Evolutionary conservation across 2,888 invertebrate species (phyloP).

Genomic region (Serripes groenlandicus): DNA sequence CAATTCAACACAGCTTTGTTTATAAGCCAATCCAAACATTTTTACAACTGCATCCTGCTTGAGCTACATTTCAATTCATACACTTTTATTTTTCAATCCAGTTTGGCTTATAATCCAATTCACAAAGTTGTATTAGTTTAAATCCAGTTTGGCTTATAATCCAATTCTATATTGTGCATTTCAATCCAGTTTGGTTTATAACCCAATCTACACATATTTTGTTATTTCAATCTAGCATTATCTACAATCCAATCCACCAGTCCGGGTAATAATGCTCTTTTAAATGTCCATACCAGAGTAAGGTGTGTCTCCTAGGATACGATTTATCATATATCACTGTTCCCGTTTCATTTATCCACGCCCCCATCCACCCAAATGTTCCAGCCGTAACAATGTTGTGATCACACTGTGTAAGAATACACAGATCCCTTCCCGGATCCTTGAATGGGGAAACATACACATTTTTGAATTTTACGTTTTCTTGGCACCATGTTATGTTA

Average conservation of each 20-base stretch:
- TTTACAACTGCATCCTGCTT: too few relatives aligned
- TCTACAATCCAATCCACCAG: conserved; percentile 68
- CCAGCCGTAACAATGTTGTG: conserved; percentile 87
- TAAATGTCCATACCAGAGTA: conserved; percentile 57
- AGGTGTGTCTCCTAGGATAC: conserved; percentile 62
- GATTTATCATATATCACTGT: conserved; percentile 70
- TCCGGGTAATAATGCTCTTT: conserved; percentile 70
- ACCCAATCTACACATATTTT: too few relatives aligned
- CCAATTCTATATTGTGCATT: too few relatives aligned
- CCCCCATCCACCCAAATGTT: conserved; percentile 84
- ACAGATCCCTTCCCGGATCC: conserved; percentile 64
- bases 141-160: too few relatives aligned
- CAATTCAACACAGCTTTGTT: too few relatives aligned
- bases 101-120: too few relatives aligned
- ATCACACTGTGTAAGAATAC: conserved; percentile 69
- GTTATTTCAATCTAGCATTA: too few relatives aligned
- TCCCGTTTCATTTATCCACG: conserved; percentile 78
- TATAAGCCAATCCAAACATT: too few relatives aligned
- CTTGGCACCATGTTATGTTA: conserved; percentile 66
- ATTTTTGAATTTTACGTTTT: conserved; percentile 53
- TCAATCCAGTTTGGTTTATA: too few relatives aligned
- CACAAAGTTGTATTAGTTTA: too few relatives aligned
- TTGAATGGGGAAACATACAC: conserved; percentile 52
- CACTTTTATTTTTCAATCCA: too few relatives aligned
- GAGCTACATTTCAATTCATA: too few relatives aligned